phyloP scores from a whole-genome alignment of 2,113 vertebrate species.

The Oncorhynchus masou region DNA sequence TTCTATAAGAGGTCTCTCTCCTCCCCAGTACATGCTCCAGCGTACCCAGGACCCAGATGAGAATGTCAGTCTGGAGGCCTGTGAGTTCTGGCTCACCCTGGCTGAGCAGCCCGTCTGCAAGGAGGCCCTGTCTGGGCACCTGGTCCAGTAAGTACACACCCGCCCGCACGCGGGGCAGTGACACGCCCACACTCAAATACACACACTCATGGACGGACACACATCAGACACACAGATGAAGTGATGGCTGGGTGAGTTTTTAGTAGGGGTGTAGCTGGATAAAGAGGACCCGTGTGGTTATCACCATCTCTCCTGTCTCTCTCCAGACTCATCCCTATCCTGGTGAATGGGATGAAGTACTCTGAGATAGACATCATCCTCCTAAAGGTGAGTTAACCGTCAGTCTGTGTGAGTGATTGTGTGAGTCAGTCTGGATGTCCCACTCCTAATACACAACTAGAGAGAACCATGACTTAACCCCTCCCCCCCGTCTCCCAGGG shows the following conservation, averaged over 20 bases:
- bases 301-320: background rate
- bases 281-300: background rate
- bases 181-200: no score
- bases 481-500: slow-evolving; percentile 69
- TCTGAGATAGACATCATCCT: slow-evolving; percentile 95
- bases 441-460: background rate
- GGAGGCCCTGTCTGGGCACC: slow-evolving; percentile 87
- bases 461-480: background rate
- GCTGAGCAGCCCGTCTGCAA: slow-evolving; percentile 96
- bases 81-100: slow-evolving; percentile 95
- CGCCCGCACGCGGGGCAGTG: background rate
- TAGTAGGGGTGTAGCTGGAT: no score
- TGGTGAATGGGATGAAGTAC: slow-evolving; percentile 96
- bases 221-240: no score
- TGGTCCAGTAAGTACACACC: slow-evolving; percentile 85
- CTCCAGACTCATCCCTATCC: slow-evolving; percentile 84
- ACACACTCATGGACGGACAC: no score
- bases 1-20: background rate
- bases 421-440: no score
- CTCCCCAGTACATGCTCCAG: slow-evolving; percentile 89
- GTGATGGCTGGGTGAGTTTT: no score
- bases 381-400: slow-evolving; percentile 79
- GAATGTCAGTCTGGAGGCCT: slow-evolving; percentile 93
- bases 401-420: no score
- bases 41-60: slow-evolving; percentile 92